Evolutionary conservation across 1,140 invertebrate genomes (phyloP), one percentile per base, ranked within the genome.

Genomic region (Lordiphosa collinella): DNA sequence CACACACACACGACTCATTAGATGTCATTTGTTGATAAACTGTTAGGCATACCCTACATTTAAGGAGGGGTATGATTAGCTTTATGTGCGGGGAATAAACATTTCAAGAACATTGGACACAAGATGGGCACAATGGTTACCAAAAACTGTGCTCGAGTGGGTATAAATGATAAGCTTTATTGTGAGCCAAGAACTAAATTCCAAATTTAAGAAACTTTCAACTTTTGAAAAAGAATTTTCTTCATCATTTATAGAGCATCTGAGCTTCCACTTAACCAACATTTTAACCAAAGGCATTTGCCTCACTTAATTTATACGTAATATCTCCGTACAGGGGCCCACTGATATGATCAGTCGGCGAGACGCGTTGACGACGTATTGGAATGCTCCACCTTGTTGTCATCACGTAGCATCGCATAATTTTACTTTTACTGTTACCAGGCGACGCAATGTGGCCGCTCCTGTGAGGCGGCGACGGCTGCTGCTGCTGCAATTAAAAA

Each of bases 371-470:
- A 51, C 40, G 62, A 82, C 66, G 78, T 67, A 80, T 84, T 72
- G 76, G 76, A 80, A 80, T 80, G 71, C 72, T 67, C 38, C 69
- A 66, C 37, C 63, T 66, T 60, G 66, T 76, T 80, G 72, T 82
- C 76, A 58, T 68, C 76, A 82, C 76, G 76, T 82, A 67, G 76
- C 56, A 82, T 82, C 76, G 71, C 78, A 82, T 82, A 82, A 82
- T 84, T 82, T 80, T 76, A 59, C 72, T 76, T 82, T 82, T 82
- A 78, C 79, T 72, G 76, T 75, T 82, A 84, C 84, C 44, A 70
- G 74, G 37, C 14, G 37, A 29, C 25, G 25, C 25, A 29, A 29
- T 29, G 48, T 47, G 49, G 76, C 78, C 78, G 76, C 76, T 82
- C 76, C 76, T 80, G 76, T 80, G 22, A 32, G 50, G 70, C 60